Percentiles rank a stretch among this genome's conserved stretches.
Conservation (phyloP, 1,140 invertebrate genomes). For the Melipona quadrifasciata region DNA sequence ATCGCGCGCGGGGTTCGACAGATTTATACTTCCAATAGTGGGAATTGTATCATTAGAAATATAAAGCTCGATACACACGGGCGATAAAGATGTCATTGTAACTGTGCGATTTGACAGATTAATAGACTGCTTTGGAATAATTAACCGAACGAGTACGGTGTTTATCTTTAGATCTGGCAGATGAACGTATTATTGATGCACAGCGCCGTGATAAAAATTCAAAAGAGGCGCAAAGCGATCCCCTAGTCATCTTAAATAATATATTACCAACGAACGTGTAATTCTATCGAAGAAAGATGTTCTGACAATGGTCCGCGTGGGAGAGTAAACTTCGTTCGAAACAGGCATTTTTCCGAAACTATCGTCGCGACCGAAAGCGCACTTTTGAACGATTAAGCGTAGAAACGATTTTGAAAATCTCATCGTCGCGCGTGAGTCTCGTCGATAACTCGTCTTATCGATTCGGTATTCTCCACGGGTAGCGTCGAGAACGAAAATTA, state of each 20-base stretch:
- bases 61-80: too few species aligned
- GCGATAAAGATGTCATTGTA: too few species aligned
- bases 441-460: slow-evolving; percentile 34
- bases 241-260: neutral
- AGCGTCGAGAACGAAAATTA: neutral
- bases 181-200: too few species aligned
- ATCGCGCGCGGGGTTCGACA: neutral
- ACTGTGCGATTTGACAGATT: too few species aligned
- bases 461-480: neutral
- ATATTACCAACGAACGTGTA: neutral
- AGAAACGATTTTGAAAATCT: slow-evolving; percentile 6
- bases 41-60: neutral
- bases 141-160: too few species aligned
- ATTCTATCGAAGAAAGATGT: neutral
- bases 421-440: slow-evolving; percentile 21
- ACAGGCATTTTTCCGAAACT: neutral
- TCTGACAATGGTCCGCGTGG: neutral
- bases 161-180: too few species aligned
- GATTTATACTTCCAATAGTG: neutral
- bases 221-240: too few species aligned
- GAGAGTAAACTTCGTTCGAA: neutral
- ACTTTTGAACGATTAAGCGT: slow-evolving; percentile 10
- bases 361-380: neutral
- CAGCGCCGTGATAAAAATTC: too few species aligned
- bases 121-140: too few species aligned